Evolutionary conservation across 2,888 invertebrate species (phyloP), one percentile per base, ranked within the genome.

Genomic region (Drosophila kuntzei): DNA sequence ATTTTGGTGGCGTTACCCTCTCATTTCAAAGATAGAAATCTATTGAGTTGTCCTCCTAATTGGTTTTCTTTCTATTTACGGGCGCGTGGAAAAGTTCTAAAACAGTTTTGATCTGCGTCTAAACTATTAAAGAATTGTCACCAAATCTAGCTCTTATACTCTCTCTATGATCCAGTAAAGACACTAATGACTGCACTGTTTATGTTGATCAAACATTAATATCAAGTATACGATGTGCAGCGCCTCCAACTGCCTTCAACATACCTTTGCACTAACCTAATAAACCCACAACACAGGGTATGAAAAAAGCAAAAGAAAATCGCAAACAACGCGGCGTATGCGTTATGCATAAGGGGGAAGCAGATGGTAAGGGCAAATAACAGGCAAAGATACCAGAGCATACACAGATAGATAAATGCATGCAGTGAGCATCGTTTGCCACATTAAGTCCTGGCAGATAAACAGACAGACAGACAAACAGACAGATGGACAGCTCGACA

Each of bases 281-380:
- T 2, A 22, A 3, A 43, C 41, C 12, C 22, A 22, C 5, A 2
- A 12, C 7, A 69, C 53, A 50, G n/a, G 14, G 37, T 14, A 22
- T 22, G 16, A 51, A 39, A 57, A 62, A 59, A 49, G 41, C 18
- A 39, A 27, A 55, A 55, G 22, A 36, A 14, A 44, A 44, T 37
- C 41, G 53, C 63, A 65, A 62, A 59, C 66, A 69, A 67, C 66
- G 65, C 44, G 63, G 71, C 76, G 74, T 76, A 71, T 81, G 79
- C 81, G 76, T 85, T 76, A 81, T 81, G 81, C 81, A 85, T 76
- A 70, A 41, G 57, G 12, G 32, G 12, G 22, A 9, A 20, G 27
- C 1, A 25, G 27, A 0, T 20, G 51, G 41, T 44, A 11, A 27
- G 69, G 62, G 60, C 22, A 61, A 57, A 58, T 53, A 69, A 54